Evolutionary conservation across 2,888 invertebrate genomes (phyloP).

Genomic region (Bellardia pandia): DNA sequence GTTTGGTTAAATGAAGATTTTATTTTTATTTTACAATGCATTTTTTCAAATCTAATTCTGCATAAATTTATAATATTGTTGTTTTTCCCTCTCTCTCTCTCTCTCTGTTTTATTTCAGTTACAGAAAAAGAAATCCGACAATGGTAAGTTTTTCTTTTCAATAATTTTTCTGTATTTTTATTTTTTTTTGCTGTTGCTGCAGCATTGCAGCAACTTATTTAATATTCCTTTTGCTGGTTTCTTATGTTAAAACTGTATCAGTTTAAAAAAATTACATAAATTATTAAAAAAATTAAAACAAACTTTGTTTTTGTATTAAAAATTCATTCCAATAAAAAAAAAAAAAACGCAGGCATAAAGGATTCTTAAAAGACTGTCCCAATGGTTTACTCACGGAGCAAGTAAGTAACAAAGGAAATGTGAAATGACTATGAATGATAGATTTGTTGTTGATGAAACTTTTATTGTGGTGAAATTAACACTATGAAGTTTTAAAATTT

Average conservation of each 20-base stretch:
- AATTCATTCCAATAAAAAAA: slow-evolving; percentile 30
- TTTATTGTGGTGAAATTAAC: neutral
- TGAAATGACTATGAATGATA: neutral
- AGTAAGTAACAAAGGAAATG: slow-evolving; percentile 85
- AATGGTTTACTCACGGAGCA: slow-evolving; percentile 97
- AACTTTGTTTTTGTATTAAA: slow-evolving; percentile 41
- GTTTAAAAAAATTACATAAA: slow-evolving; percentile 37
- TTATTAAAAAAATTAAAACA: slow-evolving; percentile 40
- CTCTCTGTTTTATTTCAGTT: slow-evolving; percentile 76
- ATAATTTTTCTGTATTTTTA: neutral
- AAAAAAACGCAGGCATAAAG: slow-evolving; percentile 92
- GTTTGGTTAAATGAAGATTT: neutral
- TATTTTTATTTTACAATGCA: neutral
- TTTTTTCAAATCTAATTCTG: slow-evolving; percentile 4
- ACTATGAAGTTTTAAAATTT: neutral
- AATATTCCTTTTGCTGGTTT: slow-evolving; percentile 46
- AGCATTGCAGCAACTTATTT: slow-evolving; percentile 41
- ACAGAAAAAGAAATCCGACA: slow-evolving; percentile 83
- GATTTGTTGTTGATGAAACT: slow-evolving; percentile 1
- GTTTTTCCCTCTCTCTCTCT: slow-evolving; percentile 5
- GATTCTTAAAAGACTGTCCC: slow-evolving; percentile 98
- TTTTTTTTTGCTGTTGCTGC: neutral
- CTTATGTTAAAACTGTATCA: slow-evolving; percentile 14
- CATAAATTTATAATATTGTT: neutral
- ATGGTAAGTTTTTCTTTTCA: slow-evolving; percentile 78